phyloP scores from a whole-genome alignment of 2,113 vertebrate species.

The Loxodonta africana region DNA sequence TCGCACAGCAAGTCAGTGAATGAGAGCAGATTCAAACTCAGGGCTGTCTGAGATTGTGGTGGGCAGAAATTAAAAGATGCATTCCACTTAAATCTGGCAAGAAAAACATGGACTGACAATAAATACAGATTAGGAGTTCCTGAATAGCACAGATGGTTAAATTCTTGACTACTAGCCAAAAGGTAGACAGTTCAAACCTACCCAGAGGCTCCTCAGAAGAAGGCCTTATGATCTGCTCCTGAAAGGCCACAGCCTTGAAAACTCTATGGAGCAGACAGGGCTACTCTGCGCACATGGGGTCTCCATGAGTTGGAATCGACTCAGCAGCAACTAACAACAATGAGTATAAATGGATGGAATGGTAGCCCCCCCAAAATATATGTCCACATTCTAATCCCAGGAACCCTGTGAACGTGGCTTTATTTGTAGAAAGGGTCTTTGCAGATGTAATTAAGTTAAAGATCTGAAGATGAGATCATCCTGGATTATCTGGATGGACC shows the following conservation, averaged over 20 bases:
- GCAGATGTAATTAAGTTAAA: background rate
- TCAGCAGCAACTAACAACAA: background rate
- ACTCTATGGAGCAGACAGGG: background rate
- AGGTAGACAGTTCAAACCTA: background rate
- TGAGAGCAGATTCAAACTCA: background rate
- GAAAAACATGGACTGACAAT: background rate
- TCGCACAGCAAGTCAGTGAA: background rate
- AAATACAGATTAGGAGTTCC: background rate
- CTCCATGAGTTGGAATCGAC: background rate
- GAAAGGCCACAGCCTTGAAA: background rate
- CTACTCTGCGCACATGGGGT: background rate
- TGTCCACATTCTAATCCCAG: rapidly evolving
- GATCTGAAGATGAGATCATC: background rate
- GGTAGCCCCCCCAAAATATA: rapidly evolving
- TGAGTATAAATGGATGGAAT: no score
- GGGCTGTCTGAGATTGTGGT: background rate
- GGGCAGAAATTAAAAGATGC: background rate
- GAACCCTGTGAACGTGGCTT: background rate
- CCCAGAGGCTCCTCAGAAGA: background rate
- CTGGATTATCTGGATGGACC: background rate
- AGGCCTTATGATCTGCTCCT: background rate
- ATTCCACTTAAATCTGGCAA: background rate
- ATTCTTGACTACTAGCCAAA: background rate
- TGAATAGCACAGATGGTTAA: background rate
- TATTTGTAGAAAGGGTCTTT: background rate